phyloP scores from a whole-genome alignment of 1,140 invertebrate species.

The Drosophila sproati region DNA sequence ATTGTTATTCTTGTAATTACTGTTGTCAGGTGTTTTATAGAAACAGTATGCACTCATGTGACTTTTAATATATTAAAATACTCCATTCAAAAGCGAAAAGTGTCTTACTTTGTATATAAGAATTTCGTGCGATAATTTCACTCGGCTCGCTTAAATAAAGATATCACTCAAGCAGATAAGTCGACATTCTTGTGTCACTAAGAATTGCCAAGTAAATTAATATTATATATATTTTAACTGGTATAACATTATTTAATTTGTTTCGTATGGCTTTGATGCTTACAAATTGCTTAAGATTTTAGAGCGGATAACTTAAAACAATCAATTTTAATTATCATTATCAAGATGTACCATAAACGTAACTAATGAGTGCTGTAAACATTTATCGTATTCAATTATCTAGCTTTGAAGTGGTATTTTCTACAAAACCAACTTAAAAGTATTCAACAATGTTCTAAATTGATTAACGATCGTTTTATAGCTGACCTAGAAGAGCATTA shows the following conservation, averaged over 20 bases:
- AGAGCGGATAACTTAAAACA: not conserved
- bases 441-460: too few species aligned
- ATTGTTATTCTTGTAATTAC: conserved; percentile 39
- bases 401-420: too few species aligned
- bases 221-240: too few species aligned
- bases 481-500: not conserved
- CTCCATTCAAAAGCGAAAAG: not conserved
- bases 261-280: not conserved
- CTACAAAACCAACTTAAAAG: too few species aligned
- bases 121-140: too few species aligned
- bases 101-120: too few species aligned
- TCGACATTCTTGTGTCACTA: too few species aligned
- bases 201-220: too few species aligned
- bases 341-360: conserved; percentile 24
- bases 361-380: conserved; percentile 11
- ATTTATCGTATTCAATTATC: conserved; percentile 16
- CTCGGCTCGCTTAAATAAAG: too few species aligned
- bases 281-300: not conserved
- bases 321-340: conserved; percentile 17
- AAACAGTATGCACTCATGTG: conserved; percentile 5
- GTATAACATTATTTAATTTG: not conserved
- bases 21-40: conserved; percentile 59
- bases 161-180: too few species aligned
- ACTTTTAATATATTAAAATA: not conserved
- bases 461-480: not conserved